These are phyloP conservation scores for Okapia johnstoni DNA, from an alignment of 2,113 vertebrate species.

Conservation along the genomic window DNA sequence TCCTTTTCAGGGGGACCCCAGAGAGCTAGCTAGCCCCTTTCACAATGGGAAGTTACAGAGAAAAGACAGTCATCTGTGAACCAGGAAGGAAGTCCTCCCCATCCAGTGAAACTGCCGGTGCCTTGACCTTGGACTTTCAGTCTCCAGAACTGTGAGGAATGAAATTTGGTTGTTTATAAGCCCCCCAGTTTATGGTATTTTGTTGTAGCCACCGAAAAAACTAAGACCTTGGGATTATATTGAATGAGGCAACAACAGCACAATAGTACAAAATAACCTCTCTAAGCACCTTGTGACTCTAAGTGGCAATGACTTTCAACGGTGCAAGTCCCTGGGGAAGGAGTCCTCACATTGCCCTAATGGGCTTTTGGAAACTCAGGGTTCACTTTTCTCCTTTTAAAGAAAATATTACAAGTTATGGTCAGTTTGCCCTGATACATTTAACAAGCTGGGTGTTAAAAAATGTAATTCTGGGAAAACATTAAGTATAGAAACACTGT, in stretches of 20 bases:
- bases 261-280: background rate
- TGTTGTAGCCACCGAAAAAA: background rate
- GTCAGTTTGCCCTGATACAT: background rate
- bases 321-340: background rate
- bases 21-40: background rate
- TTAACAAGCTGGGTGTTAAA: conserved; percentile 31
- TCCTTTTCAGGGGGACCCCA: background rate
- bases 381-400: background rate
- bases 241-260: background rate
- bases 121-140: background rate
- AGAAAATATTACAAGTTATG: conserved; percentile 12
- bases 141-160: background rate
- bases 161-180: background rate
- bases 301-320: background rate
- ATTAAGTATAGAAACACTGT: background rate
- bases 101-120: background rate
- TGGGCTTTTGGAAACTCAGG: background rate
- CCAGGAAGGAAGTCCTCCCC: background rate
- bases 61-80: background rate
- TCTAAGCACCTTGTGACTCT: background rate
- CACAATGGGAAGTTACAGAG: background rate
- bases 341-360: background rate
- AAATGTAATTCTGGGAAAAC: conserved; percentile 32
- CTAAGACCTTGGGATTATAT: background rate
- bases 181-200: background rate